A percentile compares a stretch with the other conserved stretches of the same genome.
These are phyloP conservation scores for Lissonota sp. DNA, from an alignment of 2,888 invertebrate species.

Conservation along the genomic window DNA sequence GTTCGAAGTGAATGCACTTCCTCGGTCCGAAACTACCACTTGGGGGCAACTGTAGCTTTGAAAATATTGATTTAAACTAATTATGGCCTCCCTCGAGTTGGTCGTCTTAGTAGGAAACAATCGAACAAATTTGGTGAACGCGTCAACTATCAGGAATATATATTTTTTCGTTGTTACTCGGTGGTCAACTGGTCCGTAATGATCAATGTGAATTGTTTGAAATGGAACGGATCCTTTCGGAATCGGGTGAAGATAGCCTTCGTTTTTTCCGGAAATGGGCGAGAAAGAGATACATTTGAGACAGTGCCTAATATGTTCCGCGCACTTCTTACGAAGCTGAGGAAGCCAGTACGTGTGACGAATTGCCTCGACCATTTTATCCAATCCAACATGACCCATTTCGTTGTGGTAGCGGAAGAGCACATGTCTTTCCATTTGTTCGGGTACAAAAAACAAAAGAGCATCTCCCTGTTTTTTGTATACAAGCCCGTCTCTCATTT, in stretches of 20 bases:
- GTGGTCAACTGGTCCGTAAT: conserved; percentile 41
- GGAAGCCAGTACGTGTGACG: no score
- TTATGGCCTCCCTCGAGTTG: conserved; percentile 16
- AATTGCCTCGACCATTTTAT: no score
- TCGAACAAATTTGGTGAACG: conserved; percentile 47
- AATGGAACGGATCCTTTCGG: not conserved
- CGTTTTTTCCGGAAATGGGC: no score
- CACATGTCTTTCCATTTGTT: no score
- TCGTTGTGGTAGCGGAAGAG: not conserved
- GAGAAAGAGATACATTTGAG: no score
- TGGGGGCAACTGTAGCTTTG: not conserved
- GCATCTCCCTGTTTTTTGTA: not conserved
- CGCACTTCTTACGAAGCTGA: no score
- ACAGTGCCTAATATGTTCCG: no score
- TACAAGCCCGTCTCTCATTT: not conserved
- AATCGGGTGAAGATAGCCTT: not conserved
- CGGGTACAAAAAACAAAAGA: not conserved
- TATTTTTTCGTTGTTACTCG: conserved; percentile 30
- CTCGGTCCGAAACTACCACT: no score
- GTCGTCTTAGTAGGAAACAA: conserved; percentile 47
- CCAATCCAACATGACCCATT: not conserved
- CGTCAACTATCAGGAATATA: conserved; percentile 49
- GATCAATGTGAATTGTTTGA: conserved; percentile 55
- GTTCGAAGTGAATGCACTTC: no score
- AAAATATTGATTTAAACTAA: conserved; percentile 15